phyloP scores from a whole-genome alignment of 2,113 vertebrate genomes.

The Takifugu bimaculatus region DNA sequence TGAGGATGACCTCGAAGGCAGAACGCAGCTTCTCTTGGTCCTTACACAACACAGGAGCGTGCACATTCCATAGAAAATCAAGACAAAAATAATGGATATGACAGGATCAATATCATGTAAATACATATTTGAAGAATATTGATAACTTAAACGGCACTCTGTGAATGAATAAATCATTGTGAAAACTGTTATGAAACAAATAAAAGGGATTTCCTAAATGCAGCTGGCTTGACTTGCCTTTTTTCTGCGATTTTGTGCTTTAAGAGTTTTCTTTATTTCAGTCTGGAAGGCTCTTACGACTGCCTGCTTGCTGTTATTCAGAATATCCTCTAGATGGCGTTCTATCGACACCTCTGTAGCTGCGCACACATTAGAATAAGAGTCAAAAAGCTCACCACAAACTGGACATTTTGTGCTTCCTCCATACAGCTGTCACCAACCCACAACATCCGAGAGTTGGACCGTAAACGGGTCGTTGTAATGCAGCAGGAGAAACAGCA shows the following conservation, averaged over 20 bases:
- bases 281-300: conserved; percentile 55
- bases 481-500: conserved; percentile 77
- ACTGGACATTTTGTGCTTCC: not conserved
- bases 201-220: not conserved
- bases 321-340: conserved; percentile 69
- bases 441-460: conserved; percentile 64
- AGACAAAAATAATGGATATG: conserved; percentile 5
- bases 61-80: not conserved
- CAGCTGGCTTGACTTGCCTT: conserved; percentile 43
- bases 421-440: conserved; percentile 45
- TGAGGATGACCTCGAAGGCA: conserved; percentile 64
- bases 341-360: conserved; percentile 67
- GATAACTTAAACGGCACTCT: not conserved
- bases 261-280: conserved; percentile 59
- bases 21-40: conserved; percentile 55
- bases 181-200: not conserved
- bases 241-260: conserved; percentile 43
- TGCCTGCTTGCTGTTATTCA: conserved; percentile 64
- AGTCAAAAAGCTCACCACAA: not conserved
- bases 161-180: not conserved
- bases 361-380: conserved; percentile 13
- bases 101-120: not conserved
- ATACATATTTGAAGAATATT: not conserved
- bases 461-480: conserved; percentile 71
- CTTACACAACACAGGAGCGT: conserved; percentile 37